Evolutionary conservation across 2,113 vertebrate species (phyloP).

Genomic region (Nyctibius bracteatus): DNA sequence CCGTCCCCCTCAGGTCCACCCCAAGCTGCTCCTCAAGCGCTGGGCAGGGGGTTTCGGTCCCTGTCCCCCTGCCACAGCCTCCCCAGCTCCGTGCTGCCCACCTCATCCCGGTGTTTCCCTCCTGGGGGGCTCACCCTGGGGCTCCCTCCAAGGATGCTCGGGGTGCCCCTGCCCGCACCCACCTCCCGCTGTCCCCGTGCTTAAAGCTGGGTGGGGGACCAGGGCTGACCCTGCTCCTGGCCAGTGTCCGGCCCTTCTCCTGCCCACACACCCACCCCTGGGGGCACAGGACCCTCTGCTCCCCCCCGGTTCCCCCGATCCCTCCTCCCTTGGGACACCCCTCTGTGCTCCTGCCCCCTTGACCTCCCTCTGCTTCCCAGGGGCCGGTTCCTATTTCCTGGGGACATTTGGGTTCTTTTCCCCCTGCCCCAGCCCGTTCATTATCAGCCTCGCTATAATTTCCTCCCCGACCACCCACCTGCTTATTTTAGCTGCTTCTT

Average conservation of each 20-base stretch:
- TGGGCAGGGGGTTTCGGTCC: not conserved
- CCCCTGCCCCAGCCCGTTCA: not conserved
- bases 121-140: not conserved
- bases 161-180: not conserved
- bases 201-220: not conserved
- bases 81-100: not conserved
- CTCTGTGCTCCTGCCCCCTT: not conserved
- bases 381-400: not conserved
- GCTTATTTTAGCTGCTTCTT: constrained; percentile 61
- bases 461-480: constrained; percentile 61
- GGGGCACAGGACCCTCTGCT: not conserved
- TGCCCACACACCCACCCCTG: not conserved
- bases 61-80: not conserved
- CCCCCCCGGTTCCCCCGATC: accelerated
- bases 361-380: not conserved
- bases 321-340: not conserved
- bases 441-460: constrained; percentile 33
- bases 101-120: not conserved
- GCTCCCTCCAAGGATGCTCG: not conserved
- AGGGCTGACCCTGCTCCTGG: not conserved
- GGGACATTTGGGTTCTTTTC: not conserved
- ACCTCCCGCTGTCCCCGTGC: not conserved
- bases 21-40: not conserved
- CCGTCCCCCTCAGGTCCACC: not conserved
- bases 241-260: not conserved